A percentile compares a stretch with the other conserved stretches of the same genome.
phyloP scores from a whole-genome alignment of 2,888 invertebrate genomes.

The Diarsia rubi region DNA sequence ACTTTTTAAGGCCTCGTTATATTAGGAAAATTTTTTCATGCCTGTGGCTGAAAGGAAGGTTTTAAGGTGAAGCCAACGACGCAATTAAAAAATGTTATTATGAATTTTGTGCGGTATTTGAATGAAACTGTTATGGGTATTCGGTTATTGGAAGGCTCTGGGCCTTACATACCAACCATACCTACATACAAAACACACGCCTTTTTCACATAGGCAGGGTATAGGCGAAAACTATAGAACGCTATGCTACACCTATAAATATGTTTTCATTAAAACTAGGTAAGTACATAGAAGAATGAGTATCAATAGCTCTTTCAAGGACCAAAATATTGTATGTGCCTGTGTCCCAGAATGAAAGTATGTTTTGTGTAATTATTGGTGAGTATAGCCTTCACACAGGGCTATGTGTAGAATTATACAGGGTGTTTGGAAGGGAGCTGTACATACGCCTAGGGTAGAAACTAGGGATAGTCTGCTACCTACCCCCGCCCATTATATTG shows the following conservation, averaged over 20 bases:
- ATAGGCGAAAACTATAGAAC: background rate
- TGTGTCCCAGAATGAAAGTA: too few relatives aligned
- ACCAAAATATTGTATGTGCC: too few relatives aligned
- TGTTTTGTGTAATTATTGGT: background rate
- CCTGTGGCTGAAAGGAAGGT: constrained; percentile 37
- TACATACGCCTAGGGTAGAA: too few relatives aligned
- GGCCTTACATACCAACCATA: background rate
- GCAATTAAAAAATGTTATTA: constrained; percentile 37
- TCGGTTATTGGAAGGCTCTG: background rate
- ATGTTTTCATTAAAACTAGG: background rate
- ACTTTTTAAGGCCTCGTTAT: constrained; percentile 65
- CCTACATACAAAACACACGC: background rate
- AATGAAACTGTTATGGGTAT: background rate
- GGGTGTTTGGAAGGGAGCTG: too few relatives aligned
- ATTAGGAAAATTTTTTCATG: constrained; percentile 55
- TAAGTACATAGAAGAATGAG: background rate
- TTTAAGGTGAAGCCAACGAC: constrained; percentile 28
- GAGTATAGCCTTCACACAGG: background rate
- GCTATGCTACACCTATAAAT: background rate
- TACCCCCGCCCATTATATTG: too few relatives aligned
- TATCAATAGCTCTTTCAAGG: background rate
- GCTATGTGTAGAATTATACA: background rate
- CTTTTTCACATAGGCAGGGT: background rate
- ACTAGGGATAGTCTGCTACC: too few relatives aligned
- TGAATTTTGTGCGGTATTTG: constrained; percentile 22